Evolutionary conservation across 2,888 invertebrate species (phyloP).

Genomic region (Cephalotes varians): DNA sequence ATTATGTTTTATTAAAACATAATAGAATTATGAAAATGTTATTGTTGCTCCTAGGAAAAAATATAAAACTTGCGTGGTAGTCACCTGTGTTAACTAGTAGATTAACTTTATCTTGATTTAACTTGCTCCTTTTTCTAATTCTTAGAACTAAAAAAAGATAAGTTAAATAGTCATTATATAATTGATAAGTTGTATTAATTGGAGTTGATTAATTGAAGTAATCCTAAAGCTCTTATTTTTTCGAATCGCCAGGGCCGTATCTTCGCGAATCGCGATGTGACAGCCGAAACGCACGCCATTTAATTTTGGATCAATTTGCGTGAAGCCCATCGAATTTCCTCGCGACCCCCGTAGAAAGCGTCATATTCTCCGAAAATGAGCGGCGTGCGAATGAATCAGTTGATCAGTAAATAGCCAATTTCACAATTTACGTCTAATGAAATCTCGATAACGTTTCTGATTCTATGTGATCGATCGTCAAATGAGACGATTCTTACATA

Average conservation of each 20-base stretch:
- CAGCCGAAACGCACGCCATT: conserved; percentile 5
- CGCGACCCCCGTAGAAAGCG: background rate
- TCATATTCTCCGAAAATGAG: background rate
- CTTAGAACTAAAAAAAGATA: too few relatives aligned
- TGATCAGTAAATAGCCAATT: conserved; percentile 34
- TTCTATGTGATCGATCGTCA: background rate
- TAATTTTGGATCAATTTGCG: background rate
- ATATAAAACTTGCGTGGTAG: too few relatives aligned
- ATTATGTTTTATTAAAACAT: too few relatives aligned
- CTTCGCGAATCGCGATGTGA: background rate
- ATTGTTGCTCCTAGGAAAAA: too few relatives aligned
- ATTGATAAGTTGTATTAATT: too few relatives aligned
- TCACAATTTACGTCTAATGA: background rate
- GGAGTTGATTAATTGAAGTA: background rate
- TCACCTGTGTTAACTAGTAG: too few relatives aligned
- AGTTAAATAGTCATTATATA: too few relatives aligned
- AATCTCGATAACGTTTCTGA: background rate
- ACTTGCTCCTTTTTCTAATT: too few relatives aligned
- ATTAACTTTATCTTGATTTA: too few relatives aligned
- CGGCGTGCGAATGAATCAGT: background rate
- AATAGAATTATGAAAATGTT: too few relatives aligned
- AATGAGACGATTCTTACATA: conserved; percentile 24
- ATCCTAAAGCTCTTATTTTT: background rate
- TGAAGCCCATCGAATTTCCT: background rate
- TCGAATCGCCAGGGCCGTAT: background rate